Base-by-base conservation (phyloP, 1,140 invertebrate species). In the Drosophila baimaii region DNA sequence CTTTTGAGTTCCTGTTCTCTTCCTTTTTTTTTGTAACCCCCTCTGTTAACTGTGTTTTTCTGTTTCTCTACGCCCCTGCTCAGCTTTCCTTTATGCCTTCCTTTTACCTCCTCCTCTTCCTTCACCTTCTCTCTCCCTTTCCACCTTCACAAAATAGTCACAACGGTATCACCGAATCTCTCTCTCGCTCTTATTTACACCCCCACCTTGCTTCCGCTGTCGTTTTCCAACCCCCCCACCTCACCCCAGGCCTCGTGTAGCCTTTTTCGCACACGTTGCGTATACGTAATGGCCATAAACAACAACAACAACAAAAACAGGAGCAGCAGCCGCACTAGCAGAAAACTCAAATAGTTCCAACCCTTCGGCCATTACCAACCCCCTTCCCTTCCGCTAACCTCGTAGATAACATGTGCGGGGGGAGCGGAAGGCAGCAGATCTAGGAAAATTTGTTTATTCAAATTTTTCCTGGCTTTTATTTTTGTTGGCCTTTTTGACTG, bases 231-330 rank as follows among this genome's bases (percentile, higher is more conserved):
- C 59, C 57, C 44, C 12, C 31, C n/a, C 44, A 27, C 35, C 12
- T 23, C 37, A 13, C 25, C 25, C 43, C 57, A 61, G 58, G 54
- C 55, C 82, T 79, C 69, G 73, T 78, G 72, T 86, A 77, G 83
- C 79, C 79, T 77, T 88, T 69, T 88, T 76, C 80, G 83, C 72
- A 89, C 79, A 88, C 84, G 83, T 79, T 89, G 83, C 83, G 83
- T 88, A 88, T 88, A 89, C 83, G 83, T 88, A 86, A 78, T 88
- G 70, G 55, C 79, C 56, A 73, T 88, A 79, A 88, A 82, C 70
- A 86, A 81, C 83, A 75, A 75, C 61, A 68, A 49, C 43, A 76
- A 35, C 64, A 17, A 27, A 21, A 61, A 46, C 58, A 43, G 33
- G 17, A 49, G 52, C 66, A 57, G 31, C 13, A 13, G 61, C 43